These are phyloP conservation scores for Nomada hirtipes DNA, from an alignment of 2,888 invertebrate genomes.

Conservation along the genomic window DNA sequence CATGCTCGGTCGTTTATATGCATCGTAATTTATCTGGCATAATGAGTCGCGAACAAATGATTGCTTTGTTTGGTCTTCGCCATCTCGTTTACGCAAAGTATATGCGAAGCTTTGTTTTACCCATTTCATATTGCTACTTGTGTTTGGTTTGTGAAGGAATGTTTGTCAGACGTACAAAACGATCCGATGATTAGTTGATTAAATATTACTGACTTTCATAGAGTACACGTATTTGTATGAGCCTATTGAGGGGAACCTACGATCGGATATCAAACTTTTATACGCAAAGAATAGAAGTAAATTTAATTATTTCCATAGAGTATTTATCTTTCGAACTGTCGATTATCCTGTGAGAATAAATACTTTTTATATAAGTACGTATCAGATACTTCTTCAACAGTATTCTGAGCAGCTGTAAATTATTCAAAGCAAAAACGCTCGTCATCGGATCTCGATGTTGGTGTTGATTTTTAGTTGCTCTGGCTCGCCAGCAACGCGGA, in stretches of 20 bases:
- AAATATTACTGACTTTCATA: background rate
- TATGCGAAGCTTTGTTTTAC: conserved; percentile 11
- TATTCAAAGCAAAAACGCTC: background rate
- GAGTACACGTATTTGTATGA: too few relatives aligned
- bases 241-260: too few relatives aligned
- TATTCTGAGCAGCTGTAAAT: conserved; percentile 3
- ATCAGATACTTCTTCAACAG: too few relatives aligned
- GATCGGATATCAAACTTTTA: too few relatives aligned
- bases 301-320: too few relatives aligned
- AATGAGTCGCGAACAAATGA: conserved; percentile 21
- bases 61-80: conserved; percentile 15
- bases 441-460: conserved; percentile 23
- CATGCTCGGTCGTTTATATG: background rate
- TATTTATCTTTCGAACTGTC: background rate
- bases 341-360: background rate
- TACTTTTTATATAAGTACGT: background rate
- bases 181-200: background rate
- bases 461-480: conserved; percentile 36
- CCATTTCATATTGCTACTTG: conserved; percentile 15
- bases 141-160: background rate
- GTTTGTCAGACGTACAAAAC: background rate
- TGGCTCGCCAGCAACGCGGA: conserved; percentile 58
- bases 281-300: too few relatives aligned
- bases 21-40: conserved; percentile 22
- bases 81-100: conserved; percentile 9